phyloP scores from a whole-genome alignment of 2,113 vertebrate genomes.

The Chionodraco myersi region DNA sequence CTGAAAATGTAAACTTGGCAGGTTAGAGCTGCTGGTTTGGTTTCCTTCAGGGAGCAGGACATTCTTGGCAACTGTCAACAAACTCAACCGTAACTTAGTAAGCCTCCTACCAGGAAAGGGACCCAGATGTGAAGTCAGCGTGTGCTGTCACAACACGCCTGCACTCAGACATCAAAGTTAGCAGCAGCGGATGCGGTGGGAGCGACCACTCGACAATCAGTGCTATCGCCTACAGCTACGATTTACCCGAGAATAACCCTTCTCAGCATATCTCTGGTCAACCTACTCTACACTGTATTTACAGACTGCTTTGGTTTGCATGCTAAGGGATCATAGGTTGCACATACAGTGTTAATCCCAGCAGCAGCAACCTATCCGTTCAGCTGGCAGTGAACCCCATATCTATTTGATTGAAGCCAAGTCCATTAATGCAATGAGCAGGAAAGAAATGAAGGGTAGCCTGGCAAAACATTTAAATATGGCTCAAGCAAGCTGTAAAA shows the following conservation, averaged over 20 bases:
- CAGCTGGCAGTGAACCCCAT: neutral
- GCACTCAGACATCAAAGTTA: slow-evolving; percentile 71
- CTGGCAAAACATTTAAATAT: neutral
- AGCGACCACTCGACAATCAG: slow-evolving; percentile 63
- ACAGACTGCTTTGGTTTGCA: too few species aligned
- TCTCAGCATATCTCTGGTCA: slow-evolving; percentile 56
- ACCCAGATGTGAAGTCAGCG: slow-evolving; percentile 72
- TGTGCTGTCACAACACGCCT: slow-evolving; percentile 69
- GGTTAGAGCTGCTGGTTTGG: slow-evolving; percentile 33
- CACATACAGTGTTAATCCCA: neutral
- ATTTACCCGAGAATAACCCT: slow-evolving; percentile 57
- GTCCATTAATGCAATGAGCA: neutral
- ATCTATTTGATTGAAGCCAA: neutral
- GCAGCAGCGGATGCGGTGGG: slow-evolving; percentile 36
- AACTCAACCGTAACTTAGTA: slow-evolving; percentile 51
- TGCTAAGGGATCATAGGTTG: neutral
- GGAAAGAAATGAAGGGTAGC: neutral
- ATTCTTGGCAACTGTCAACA: slow-evolving; percentile 53
- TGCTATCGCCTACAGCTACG: slow-evolving; percentile 50
- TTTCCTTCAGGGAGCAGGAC: slow-evolving; percentile 52
- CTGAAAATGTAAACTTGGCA: slow-evolving; percentile 40
- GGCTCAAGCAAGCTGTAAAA: neutral
- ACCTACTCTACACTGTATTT: slow-evolving; percentile 22
- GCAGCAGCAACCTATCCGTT: neutral
- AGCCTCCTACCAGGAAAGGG: slow-evolving; percentile 38